These are phyloP conservation scores for Ptilorrhoa leucosticta DNA, from an alignment of 2,113 vertebrate genomes.

Conservation along the genomic window DNA sequence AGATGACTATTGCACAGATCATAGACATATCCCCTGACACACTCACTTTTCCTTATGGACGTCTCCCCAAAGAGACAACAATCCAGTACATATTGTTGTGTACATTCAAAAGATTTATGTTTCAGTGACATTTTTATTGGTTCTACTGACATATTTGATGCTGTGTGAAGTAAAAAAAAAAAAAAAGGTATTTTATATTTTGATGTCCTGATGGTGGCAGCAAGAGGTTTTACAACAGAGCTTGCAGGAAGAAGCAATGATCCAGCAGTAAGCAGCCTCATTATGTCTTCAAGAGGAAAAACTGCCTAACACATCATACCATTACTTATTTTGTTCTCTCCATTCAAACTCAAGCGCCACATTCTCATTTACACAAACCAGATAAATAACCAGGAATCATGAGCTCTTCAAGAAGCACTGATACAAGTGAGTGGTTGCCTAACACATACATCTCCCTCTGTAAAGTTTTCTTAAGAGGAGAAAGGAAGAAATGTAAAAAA, in stretches of 20 bases:
- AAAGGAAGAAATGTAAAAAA: background rate
- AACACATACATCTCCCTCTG: background rate
- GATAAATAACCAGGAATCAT: background rate
- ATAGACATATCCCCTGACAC: background rate
- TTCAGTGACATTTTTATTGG: background rate
- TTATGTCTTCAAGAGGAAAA: background rate
- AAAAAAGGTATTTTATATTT: background rate
- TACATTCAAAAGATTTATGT: background rate
- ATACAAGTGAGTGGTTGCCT: background rate
- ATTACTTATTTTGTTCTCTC: background rate
- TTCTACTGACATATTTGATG: background rate
- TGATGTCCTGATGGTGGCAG: constrained; percentile 49
- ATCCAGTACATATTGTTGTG: background rate
- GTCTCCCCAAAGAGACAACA: background rate
- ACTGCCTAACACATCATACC: background rate
- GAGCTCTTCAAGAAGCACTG: background rate
- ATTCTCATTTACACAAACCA: background rate
- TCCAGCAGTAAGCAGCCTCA: background rate
- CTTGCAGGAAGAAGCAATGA: background rate
- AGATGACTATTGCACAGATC: background rate
- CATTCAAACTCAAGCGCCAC: background rate
- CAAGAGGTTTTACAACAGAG: background rate
- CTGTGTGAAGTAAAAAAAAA: background rate
- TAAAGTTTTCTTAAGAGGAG: background rate
- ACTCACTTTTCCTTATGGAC: background rate